Evolutionary conservation across 1,140 invertebrate genomes (phyloP).

Genomic region (Scaptodrosophila lebanonensis): DNA sequence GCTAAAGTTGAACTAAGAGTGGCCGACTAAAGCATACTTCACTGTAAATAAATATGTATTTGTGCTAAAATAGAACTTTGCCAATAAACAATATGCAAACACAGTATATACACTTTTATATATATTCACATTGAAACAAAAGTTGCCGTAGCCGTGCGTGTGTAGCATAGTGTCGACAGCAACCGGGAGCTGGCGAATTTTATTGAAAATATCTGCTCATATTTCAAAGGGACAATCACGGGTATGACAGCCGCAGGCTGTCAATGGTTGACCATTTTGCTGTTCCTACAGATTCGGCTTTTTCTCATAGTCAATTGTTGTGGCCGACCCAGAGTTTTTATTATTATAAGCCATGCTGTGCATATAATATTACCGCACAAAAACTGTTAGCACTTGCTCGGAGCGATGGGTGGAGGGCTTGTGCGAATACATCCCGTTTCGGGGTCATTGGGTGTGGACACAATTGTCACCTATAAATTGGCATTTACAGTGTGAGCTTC

Average conservation of each 20-base stretch:
- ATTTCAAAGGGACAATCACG: slow-evolving; percentile 74
- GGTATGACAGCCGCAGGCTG: slow-evolving; percentile 71
- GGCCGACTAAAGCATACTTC: too few relatives aligned
- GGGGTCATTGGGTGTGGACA: slow-evolving; percentile 19
- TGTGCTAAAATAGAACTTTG: too few relatives aligned
- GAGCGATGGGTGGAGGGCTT: slow-evolving; percentile 28
- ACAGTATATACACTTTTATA: too few relatives aligned
- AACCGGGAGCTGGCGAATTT: slow-evolving; percentile 45
- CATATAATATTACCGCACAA: slow-evolving; percentile 72
- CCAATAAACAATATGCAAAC: too few relatives aligned
- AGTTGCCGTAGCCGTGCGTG: slow-evolving; percentile 39
- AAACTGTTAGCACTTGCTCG: slow-evolving; percentile 71
- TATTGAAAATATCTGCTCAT: slow-evolving; percentile 72
- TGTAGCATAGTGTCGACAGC: slow-evolving; percentile 63
- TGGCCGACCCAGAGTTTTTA: slow-evolving; percentile 62
- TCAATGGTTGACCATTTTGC: slow-evolving; percentile 53
- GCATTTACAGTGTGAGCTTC: slow-evolving; percentile 63
- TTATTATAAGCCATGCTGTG: slow-evolving; percentile 73
- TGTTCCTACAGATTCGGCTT: too few relatives aligned
- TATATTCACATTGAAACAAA: not conserved
- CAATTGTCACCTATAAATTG: slow-evolving; percentile 72
- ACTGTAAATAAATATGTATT: too few relatives aligned
- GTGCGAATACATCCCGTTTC: not conserved
- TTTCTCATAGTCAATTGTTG: too few relatives aligned
- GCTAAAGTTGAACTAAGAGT: too few relatives aligned